phyloP scores from a whole-genome alignment of 2,113 vertebrate species.

The Cranoglanis bouderius region DNA sequence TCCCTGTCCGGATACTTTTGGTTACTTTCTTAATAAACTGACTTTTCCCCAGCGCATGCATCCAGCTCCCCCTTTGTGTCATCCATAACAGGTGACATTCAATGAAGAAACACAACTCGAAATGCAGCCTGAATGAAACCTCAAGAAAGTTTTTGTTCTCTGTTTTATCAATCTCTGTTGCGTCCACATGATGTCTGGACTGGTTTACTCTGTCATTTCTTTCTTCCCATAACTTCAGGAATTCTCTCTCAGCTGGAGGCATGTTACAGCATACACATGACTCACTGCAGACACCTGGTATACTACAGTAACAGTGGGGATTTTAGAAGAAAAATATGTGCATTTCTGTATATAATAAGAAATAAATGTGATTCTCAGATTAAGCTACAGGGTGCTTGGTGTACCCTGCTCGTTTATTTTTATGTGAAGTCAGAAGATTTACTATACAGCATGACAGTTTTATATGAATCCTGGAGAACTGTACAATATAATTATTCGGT shows the following conservation, averaged over 20 bases:
- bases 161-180: background rate
- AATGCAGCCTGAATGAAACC: background rate
- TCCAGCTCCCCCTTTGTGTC: too few species aligned
- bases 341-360: background rate
- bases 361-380: background rate
- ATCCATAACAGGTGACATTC: too few species aligned
- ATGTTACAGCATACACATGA: background rate
- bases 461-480: background rate
- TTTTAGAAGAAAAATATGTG: background rate
- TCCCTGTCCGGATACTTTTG: too few species aligned
- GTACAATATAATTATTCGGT: background rate
- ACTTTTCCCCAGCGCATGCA: too few species aligned
- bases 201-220: background rate
- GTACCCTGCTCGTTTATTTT: background rate
- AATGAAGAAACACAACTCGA: background rate
- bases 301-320: background rate
- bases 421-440: background rate
- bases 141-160: background rate
- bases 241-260: background rate
- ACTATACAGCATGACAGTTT: background rate
- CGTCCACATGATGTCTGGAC: background rate
- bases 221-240: background rate
- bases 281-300: slow-evolving; percentile 5
- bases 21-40: too few species aligned
- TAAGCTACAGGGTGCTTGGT: background rate